Base-by-base conservation (phyloP, 2,113 vertebrate genomes). In the Coregonus clupeaformis region DNA sequence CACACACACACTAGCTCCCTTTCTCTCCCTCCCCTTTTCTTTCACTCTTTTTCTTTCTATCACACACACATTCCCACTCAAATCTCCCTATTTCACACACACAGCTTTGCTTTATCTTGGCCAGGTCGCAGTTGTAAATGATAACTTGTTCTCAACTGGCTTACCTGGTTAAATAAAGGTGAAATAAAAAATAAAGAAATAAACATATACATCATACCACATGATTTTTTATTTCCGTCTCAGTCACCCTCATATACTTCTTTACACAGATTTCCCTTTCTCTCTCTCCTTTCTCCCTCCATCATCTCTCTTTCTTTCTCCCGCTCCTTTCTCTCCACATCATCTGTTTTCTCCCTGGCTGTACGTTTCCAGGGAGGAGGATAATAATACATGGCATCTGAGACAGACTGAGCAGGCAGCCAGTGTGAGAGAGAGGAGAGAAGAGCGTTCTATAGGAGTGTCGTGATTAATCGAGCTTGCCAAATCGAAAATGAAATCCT, bases 401-500 rank as follows among this genome's bases (percentile, higher is more conserved):
- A 80, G 75, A 75, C 63, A 24, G 82, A 82, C 82, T 87, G 80
- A 75, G 80, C 36, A 84, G 80, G 85, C 88, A 55, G 52, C 52
- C 4, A 18, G 57, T 24, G 57, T 60, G n/a, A 16, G 49, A 52
- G 49, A 52, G 16, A 18, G 16, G 49, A 52, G 49, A 42, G 49
- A 52, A 52, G 49, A 14, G 89, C 69, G 74, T 84, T 90, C 80
- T 80, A 82, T 89, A 82, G 85, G 80, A 82, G 78, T 74, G 84
- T 73, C 77, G 82, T 87, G 90, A 92, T 92, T 92, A 93, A 92
- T 91, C 76, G 84, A 91, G 89, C 89, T 88, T 87, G 88, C 89
- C 88, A 90, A 90, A 89, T 88, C 82, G 81, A 88, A 90, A 92
- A 88, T 86, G 75, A 85, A 91, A 89, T 82, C 84, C 79, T 83